A percentile compares a stretch with the other conserved stretches of the same genome.
Evolutionary conservation across 2,888 invertebrate species (phyloP).

Genomic region (Leptarthrus brevirostris): DNA sequence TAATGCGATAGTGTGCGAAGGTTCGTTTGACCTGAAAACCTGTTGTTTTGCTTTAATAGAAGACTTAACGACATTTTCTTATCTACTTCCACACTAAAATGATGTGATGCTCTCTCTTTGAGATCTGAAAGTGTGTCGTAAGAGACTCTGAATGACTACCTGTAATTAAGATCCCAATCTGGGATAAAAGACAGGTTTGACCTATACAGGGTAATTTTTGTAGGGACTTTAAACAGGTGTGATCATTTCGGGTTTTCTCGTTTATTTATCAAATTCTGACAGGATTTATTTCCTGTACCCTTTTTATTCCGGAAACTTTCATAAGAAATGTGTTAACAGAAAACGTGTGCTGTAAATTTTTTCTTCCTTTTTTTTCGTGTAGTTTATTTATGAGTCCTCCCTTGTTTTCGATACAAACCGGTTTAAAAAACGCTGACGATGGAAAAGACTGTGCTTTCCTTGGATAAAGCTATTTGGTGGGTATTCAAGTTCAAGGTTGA

Average conservation of each 20-base stretch:
- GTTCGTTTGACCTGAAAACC: constrained; percentile 24
- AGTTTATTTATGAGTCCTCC: not conserved
- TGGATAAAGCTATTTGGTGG: not conserved
- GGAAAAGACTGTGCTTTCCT: not conserved
- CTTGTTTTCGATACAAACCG: constrained; percentile 37
- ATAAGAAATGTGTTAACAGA: not conserved
- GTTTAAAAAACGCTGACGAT: not conserved
- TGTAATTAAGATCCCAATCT: not conserved
- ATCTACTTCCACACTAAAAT: not conserved
- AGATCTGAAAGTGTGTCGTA: constrained; percentile 4
- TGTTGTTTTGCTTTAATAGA: constrained; percentile 14
- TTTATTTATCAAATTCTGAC: too few species aligned
- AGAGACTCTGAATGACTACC: not conserved
- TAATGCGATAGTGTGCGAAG: not conserved
- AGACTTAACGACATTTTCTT: not conserved
- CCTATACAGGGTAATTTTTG: not conserved
- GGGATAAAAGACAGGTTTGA: not conserved
- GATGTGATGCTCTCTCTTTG: not conserved
- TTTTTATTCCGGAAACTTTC: not conserved
- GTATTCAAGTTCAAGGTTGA: constrained; percentile 42
- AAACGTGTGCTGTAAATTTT: constrained; percentile 16
- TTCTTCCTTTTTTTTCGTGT: not conserved
- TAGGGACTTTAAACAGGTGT: constrained; percentile 20
- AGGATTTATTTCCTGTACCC: not conserved
- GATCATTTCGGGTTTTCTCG: not conserved